Evolutionary conservation across 2,797 vertebrate species (phyloP).

Genomic region (Enteromius mattozi): DNA sequence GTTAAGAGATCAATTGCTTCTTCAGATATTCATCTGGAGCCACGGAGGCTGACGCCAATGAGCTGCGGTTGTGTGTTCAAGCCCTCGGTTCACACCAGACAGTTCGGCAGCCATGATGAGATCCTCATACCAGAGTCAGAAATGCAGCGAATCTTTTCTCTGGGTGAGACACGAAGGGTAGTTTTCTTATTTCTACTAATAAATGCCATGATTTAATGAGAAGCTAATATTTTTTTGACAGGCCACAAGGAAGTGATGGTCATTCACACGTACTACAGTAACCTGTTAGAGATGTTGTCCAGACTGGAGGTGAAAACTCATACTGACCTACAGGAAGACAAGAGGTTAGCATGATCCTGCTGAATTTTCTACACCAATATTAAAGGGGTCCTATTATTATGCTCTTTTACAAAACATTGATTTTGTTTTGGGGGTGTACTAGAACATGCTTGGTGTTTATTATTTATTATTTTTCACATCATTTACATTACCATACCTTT

Average conservation of each 20-base stretch:
- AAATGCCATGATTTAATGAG: background rate
- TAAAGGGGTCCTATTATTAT: no score
- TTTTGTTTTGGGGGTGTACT: no score
- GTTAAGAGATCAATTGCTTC: constrained; percentile 20
- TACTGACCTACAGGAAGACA: constrained; percentile 28
- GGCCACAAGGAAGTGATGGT: constrained; percentile 78
- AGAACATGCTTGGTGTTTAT: no score
- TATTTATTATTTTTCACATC: no score
- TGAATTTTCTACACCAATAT: background rate
- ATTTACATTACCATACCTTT: no score
- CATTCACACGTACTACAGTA: constrained; percentile 79
- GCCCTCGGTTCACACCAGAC: constrained; percentile 67
- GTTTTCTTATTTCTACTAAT: background rate
- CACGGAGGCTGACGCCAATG: constrained; percentile 68
- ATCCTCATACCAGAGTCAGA: constrained; percentile 77
- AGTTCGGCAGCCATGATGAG: constrained; percentile 68
- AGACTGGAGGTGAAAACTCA: constrained; percentile 54
- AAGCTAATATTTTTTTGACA: constrained; percentile 57
- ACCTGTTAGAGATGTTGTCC: constrained; percentile 70
- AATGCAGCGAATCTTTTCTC: constrained; percentile 72
- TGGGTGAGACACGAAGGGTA: constrained; percentile 67
- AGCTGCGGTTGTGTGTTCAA: constrained; percentile 74
- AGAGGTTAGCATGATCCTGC: constrained; percentile 29
- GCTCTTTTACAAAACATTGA: no score
- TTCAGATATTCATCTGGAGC: constrained; percentile 76